phyloP scores from a whole-genome alignment of 23 tunicate species.

The Ascidia mentula region DNA sequence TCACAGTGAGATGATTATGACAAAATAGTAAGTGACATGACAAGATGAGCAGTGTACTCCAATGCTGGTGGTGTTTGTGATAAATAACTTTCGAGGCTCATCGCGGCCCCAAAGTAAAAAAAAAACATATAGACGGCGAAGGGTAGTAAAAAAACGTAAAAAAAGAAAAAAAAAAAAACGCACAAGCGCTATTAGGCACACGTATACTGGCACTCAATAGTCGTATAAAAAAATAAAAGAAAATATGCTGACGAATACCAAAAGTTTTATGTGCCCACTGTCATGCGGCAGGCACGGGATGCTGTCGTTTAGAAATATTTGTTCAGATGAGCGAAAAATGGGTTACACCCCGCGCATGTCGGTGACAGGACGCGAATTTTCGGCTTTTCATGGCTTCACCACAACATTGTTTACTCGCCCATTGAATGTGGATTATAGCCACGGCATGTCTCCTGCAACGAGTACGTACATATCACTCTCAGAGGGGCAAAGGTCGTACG shows the following conservation, averaged over 20 bases:
- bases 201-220: conserved; percentile 10
- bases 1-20: conserved; percentile 36
- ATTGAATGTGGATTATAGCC: too few species aligned
- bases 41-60: conserved; percentile 1
- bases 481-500: too few species aligned
- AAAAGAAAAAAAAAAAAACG: neutral
- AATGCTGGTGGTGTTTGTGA: neutral
- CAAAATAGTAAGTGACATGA: conserved; percentile 19
- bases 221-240: neutral
- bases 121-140: neutral
- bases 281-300: too few species aligned
- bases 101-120: neutral
- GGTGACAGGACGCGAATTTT: neutral
- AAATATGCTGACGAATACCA: neutral
- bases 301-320: too few species aligned
- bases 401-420: too few species aligned
- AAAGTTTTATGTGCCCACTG: neutral
- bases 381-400: too few species aligned
- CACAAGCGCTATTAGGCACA: too few species aligned
- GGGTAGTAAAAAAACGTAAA: neutral
- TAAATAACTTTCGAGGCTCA: neutral
- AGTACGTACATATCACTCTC: too few species aligned
- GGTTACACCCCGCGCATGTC: neutral
- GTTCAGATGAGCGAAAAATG: too few species aligned
- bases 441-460: too few species aligned